Base-by-base conservation (phyloP, 2,113 vertebrate species). In the Actinemys pallida region DNA sequence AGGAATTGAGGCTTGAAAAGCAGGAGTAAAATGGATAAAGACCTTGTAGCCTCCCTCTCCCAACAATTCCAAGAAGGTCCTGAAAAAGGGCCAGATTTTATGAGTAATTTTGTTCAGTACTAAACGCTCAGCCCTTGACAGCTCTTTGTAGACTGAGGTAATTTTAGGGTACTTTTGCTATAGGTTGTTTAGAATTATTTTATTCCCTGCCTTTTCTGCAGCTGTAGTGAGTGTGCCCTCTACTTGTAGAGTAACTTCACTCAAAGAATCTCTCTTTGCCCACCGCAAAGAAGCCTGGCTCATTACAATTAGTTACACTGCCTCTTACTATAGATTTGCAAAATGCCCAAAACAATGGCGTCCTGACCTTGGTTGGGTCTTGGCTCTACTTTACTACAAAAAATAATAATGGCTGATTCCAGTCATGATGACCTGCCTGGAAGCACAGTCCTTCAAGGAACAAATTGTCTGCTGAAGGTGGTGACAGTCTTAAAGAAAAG, bases 401-500 rank as follows among this genome's bases (percentile, higher is more conserved):
- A 52, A 86, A 76, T 90, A 94, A 89, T 81, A 83, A 88, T 42
- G 83, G 27, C 53, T 92, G 56, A 47, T 47, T 47, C 75, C 25
- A 12, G 22, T 47, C n/a, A 92, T 52, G 69, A 85, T 84, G 82
- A 93, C 0, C 2, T 88, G 79, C 81, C 75, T 78, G 10, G 45
- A 78, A 78, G 42, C 42, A 78, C 42, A 47, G 75, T 94, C 91
- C 93, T 94, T 94, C 83, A 95, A 89, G 94, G 82, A 12, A 75
- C 0, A 0, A 93, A 88, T 84, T 93, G 81, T n/a, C 90, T 1
- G 0, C n/a, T 95, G 80, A 76, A 76, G 80, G 82, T 91, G 93
- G 86, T 91, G 92, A 91, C 87, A 95, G 49, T 78, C 81, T 65
- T 86, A 31, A 95, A 96, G 93, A 86, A 86, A 87, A 69, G 62